Evolutionary conservation across 2,797 vertebrate species (phyloP).

Genomic region (Halcyon badia): DNA sequence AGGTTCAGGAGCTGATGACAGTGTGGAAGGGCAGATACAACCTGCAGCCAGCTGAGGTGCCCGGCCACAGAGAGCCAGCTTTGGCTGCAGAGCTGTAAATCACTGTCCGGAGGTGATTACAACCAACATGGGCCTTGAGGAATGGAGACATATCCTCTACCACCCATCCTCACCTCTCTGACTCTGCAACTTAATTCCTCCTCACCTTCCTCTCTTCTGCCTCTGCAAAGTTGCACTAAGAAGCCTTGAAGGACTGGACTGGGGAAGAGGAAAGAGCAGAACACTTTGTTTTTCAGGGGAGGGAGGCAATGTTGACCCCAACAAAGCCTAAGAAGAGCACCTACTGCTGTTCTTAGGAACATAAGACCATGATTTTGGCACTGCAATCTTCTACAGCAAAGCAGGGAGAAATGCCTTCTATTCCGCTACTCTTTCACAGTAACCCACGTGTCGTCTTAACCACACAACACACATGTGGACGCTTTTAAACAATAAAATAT

Average conservation of each 20-base stretch:
- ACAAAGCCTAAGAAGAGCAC: neutral
- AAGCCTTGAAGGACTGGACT: neutral
- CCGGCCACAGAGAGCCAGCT: neutral
- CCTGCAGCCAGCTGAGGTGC: neutral
- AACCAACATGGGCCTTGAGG: neutral
- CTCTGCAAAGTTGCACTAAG: neutral
- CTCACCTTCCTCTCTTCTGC: neutral
- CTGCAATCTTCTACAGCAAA: neutral
- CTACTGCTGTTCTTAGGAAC: neutral
- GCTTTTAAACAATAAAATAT: neutral
- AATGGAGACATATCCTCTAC: neutral
- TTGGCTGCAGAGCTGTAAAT: neutral
- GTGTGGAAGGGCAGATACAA: rapidly evolving
- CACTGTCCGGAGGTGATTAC: rapidly evolving
- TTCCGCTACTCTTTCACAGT: neutral
- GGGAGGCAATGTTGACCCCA: neutral
- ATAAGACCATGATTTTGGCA: neutral
- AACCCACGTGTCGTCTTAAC: neutral
- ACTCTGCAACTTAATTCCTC: rapidly evolving
- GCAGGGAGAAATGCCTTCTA: neutral
- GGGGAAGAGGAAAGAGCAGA: neutral
- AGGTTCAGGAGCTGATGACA: neutral
- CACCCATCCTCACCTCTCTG: neutral
- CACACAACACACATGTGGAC: neutral
- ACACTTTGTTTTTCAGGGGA: neutral